Evolutionary conservation across 2,797 vertebrate genomes (phyloP), one percentile per base, ranked within the genome.

Genomic region (Spatula clypeata): DNA sequence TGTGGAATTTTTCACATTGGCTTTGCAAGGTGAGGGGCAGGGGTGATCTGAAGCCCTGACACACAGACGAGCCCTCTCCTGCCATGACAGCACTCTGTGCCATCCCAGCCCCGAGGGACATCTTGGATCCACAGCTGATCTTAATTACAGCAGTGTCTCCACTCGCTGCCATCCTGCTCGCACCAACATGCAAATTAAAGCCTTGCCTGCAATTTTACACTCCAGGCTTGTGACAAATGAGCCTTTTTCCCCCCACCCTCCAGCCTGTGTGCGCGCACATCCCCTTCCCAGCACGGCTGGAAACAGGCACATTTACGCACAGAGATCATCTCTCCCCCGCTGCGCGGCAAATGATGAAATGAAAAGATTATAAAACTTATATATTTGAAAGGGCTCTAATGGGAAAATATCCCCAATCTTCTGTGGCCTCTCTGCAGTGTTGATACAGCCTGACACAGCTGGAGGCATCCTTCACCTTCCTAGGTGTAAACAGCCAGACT

Each of bases 41-140:
- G 0, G 0, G 8, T 2, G 1, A 21, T 32, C 18, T 3, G 0
- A 58, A 79, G 16, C 24, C 0, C 0, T n/a, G 8, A 4, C 20
- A 36, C 31, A 70, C 32, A 16, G 47, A 49, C 1, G 1, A 87
- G 26, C 32, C 67, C 51, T 31, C 40, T 62, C 40, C 40, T 53
- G 14, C 9, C 0, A 0, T 0, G 2, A 13, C 1, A 34, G 53
- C 24, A 15, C 9, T 26, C 79, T 4, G 11, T 2, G 1, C 0
- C 31, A 27, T n/a, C 2, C 1, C 44, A 8, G 9, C 26, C 4
- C 9, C 0, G 0, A 0, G 1, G 3, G 1, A 58, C 1, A 0
- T 67, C 73, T 20, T 8, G 0, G 32, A 44, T 55, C 76, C 49
- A 61, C 14, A 12, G 34, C 54, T 21, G 38, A 69, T n/a, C 44